These are phyloP conservation scores for Lithophane ornitopus DNA, from an alignment of 2,888 invertebrate genomes.

Conservation along the genomic window DNA sequence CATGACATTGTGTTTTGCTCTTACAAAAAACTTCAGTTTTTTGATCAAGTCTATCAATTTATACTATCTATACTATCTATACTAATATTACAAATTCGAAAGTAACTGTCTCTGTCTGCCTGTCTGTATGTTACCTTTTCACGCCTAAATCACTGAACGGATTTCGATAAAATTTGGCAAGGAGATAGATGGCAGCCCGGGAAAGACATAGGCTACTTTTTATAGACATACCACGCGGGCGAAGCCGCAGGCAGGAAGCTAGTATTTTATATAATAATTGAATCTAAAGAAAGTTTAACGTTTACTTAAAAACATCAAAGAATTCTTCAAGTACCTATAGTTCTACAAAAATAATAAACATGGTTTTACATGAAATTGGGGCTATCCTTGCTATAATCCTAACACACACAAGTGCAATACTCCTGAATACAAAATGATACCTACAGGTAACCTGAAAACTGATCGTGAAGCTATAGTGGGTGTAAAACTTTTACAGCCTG, in stretches of 20 bases:
- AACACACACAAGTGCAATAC: not conserved
- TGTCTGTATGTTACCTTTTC: no score
- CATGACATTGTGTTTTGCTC: not conserved
- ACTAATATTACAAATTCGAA: no score
- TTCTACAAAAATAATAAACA: not conserved
- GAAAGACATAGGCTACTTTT: no score
- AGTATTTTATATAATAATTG: not conserved
- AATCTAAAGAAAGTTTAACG: not conserved
- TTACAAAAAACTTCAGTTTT: no score
- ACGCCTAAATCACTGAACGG: no score
- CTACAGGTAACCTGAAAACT: conserved; percentile 36
- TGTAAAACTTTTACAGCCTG: conserved; percentile 60
- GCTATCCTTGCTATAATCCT: not conserved
- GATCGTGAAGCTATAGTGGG: conserved; percentile 29
- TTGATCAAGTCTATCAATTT: not conserved
- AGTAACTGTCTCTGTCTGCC: no score
- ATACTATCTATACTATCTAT: no score
- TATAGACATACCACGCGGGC: no score
- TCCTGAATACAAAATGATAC: not conserved
- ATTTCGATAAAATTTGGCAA: no score
- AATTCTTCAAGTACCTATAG: not conserved
- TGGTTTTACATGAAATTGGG: not conserved
- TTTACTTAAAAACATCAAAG: not conserved
- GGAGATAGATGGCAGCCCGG: no score
- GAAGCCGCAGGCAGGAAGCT: no score